A percentile compares a stretch with the other conserved stretches of the same genome.
These are phyloP conservation scores for Trissolcus japonicus DNA, from an alignment of 2,888 invertebrate species.

Conservation along the genomic window DNA sequence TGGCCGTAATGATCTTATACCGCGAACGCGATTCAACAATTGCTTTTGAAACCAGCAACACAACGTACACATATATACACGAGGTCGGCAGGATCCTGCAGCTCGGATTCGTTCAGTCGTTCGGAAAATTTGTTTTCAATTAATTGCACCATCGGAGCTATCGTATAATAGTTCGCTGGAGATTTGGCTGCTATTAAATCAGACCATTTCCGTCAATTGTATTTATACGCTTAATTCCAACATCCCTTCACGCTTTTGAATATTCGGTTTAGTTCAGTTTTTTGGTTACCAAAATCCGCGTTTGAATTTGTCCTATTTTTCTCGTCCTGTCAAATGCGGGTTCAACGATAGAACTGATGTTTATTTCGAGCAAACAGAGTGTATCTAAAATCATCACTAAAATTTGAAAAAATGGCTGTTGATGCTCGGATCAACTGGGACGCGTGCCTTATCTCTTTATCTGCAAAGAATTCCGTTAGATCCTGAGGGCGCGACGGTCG, in stretches of 20 bases:
- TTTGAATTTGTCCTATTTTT: no score
- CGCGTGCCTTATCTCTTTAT: constrained; percentile 2
- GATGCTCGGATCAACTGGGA: no score
- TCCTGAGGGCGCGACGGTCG: background rate
- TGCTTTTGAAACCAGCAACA: no score
- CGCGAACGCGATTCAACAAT: no score
- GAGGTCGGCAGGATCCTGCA: no score
- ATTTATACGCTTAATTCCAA: constrained; percentile 1
- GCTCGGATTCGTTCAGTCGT: constrained; percentile 3
- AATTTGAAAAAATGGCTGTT: background rate
- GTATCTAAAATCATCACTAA: background rate
- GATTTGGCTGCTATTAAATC: background rate
- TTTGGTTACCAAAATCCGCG: background rate
- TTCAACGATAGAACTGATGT: no score
- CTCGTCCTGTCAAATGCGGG: no score
- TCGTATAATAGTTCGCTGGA: constrained; percentile 1
- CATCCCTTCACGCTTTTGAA: background rate
- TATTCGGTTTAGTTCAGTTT: background rate
- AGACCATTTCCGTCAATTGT: constrained; percentile 1
- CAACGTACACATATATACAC: no score
- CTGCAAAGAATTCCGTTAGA: background rate
- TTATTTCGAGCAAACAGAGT: no score
- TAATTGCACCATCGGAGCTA: constrained; percentile 6
- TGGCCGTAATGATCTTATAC: no score
- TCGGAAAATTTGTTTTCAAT: constrained; percentile 21